These are phyloP conservation scores for Drosophila equinoxialis DNA, from an alignment of 1,140 invertebrate species.

Conservation along the genomic window DNA sequence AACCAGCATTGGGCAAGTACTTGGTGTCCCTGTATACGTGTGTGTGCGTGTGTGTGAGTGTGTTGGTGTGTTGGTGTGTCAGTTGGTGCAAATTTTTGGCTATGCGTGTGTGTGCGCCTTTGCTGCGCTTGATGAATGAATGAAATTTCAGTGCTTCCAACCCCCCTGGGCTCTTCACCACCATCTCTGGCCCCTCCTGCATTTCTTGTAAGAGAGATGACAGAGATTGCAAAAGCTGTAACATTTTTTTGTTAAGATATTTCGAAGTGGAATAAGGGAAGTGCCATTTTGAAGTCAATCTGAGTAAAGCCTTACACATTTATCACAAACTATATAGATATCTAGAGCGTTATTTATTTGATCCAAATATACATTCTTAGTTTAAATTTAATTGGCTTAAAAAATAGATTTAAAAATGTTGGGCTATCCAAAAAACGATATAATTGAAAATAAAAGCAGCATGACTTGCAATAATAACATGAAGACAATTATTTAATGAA, in stretches of 20 bases:
- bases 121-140: conserved; percentile 64
- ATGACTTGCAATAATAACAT: no score
- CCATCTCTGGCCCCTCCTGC: not conserved
- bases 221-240: not conserved
- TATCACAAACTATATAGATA: no score
- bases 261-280: not conserved
- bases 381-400: no score
- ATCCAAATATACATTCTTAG: no score
- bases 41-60: conserved; percentile 4
- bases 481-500: no score
- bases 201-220: conserved; percentile 3
- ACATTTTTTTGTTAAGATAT: not conserved
- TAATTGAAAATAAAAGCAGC: no score
- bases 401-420: no score
- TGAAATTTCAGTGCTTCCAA: conserved; percentile 17
- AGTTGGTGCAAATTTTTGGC: conserved; percentile 17
- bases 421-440: no score
- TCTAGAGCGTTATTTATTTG: no score
- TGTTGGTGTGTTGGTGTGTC: not conserved
- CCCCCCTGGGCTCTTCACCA: not conserved
- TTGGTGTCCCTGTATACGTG: not conserved
- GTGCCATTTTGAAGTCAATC: not conserved
- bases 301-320: no score
- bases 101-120: conserved; percentile 39
- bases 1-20: conserved; percentile 9